These are phyloP conservation scores for Imbricaverruca yamaguchii DNA, from an alignment of 2,888 invertebrate genomes.

Conservation along the genomic window DNA sequence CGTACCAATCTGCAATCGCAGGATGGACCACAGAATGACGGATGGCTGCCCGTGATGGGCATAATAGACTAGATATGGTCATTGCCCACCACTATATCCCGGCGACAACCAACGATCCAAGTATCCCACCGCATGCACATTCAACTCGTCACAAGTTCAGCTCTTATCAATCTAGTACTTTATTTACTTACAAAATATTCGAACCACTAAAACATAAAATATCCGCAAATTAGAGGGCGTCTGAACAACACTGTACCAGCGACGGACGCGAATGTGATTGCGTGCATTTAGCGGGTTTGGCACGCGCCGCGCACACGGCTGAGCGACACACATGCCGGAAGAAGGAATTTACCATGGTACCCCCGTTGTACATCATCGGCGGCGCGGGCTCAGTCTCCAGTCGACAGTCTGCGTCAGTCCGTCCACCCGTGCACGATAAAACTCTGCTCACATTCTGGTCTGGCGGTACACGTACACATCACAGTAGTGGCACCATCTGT, in stretches of 20 bases:
- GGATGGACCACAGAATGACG: too few species aligned
- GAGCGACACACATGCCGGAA: not conserved
- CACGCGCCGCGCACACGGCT: not conserved
- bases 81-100: too few species aligned
- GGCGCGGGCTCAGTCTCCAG: not conserved
- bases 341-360: not conserved
- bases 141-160: too few species aligned
- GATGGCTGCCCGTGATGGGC: too few species aligned
- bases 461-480: not conserved
- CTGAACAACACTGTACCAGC: not conserved
- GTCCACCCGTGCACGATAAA: not conserved
- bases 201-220: conserved; percentile 18
- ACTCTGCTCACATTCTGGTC: not conserved
- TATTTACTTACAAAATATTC: conserved; percentile 18
- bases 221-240: not conserved
- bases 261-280: not conserved
- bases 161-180: not conserved
- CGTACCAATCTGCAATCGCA: too few species aligned
- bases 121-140: too few species aligned
- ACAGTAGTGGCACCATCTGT: not conserved
- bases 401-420: not conserved
- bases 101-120: too few species aligned
- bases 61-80: too few species aligned
- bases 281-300: too few species aligned
- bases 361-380: not conserved